A percentile compares a stretch with the other conserved stretches of the same genome.
Evolutionary conservation across 2,113 vertebrate genomes (phyloP).

Genomic region (Aphyosemion australe): DNA sequence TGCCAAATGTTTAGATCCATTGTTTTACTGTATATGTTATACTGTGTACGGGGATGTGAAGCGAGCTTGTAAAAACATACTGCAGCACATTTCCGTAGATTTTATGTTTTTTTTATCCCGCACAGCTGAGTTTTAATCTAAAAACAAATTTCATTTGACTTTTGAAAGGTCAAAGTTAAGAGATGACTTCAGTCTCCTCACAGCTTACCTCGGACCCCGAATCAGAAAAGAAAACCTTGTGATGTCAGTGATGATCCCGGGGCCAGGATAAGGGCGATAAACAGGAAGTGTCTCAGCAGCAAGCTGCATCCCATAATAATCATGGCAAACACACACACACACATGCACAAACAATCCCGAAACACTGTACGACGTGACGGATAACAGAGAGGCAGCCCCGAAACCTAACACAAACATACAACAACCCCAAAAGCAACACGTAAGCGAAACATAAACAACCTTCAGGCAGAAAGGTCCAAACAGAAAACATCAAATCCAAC

Average conservation of each 20-base stretch:
- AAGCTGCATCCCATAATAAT: slow-evolving; percentile 83
- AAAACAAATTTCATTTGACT: background rate
- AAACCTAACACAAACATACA: slow-evolving; percentile 35
- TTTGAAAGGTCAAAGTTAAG: slow-evolving; percentile 38
- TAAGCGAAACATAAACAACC: slow-evolving; percentile 35
- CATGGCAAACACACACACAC: slow-evolving; percentile 48
- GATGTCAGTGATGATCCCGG: slow-evolving; percentile 78
- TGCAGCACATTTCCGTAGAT: background rate
- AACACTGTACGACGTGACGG: slow-evolving; percentile 66
- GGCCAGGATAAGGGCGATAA: slow-evolving; percentile 81
- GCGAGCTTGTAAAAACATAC: slow-evolving; percentile 3
- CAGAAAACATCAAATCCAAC: slow-evolving; percentile 18
- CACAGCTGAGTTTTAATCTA: background rate
- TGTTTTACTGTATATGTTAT: background rate
- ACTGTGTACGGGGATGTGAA: background rate
- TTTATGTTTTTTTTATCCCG: background rate
- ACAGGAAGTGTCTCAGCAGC: slow-evolving; percentile 81
- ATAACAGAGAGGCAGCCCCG: slow-evolving; percentile 32
- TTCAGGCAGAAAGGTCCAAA: background rate
- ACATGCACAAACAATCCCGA: slow-evolving; percentile 70
- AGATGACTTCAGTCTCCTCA: slow-evolving; percentile 47
- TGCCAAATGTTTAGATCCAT: slow-evolving; percentile 9
- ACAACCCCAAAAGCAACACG: slow-evolving; percentile 27
- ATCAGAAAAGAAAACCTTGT: slow-evolving; percentile 76
- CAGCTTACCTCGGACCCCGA: slow-evolving; percentile 77